Base-by-base conservation (phyloP, 2,113 vertebrate genomes). In the Synchiropus splendidus region DNA sequence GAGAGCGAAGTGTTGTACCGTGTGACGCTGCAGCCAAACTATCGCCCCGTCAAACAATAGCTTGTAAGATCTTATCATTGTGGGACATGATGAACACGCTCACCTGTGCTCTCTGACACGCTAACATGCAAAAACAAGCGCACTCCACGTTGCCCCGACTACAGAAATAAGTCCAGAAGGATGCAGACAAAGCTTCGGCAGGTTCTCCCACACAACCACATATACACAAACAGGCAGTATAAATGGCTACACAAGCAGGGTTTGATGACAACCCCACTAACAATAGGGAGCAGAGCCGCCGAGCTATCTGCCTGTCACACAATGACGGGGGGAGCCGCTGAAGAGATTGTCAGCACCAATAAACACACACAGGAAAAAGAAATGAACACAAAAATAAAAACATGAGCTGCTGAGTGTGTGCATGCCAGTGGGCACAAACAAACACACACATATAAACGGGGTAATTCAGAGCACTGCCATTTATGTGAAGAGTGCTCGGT, bases 291-390 rank as follows among this genome's bases (percentile, higher is more conserved):
- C 74, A 69, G 68, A 78, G 72, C 59, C 67, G 74, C 70, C 70
- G 41, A 67, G 72, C 76, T 79, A 79, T 79, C 76, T 81, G 76
- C 72, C 73, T 76, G 79, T 78, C 77, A 82, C 71, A 78, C 72
- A 78, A 72, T 80, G 74, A 64, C 67, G n/a, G n/a, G n/a, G n/a
- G n/a, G n/a, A n/a, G n/a, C n/a, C 42, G 61, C 61, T 79, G 70
- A 78, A 74, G 76, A 81, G 77, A 59, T 71, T 78, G 79, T 79
- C 79, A 74, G 59, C 64, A 70, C 70, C 67, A 71, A 74, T 77
- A 8, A 27, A 75, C 68, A 75, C 76, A 61, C 60, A 34, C 59
- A 18, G 48, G 18, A 38, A 47, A 58, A 45, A 44, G 16, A 42
- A 61, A 68, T 54, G 48, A 65, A 58, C 59, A 61, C 54, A 63